These are phyloP conservation scores for Diarsia mendica DNA, from an alignment of 2,888 invertebrate species.

Conservation along the genomic window DNA sequence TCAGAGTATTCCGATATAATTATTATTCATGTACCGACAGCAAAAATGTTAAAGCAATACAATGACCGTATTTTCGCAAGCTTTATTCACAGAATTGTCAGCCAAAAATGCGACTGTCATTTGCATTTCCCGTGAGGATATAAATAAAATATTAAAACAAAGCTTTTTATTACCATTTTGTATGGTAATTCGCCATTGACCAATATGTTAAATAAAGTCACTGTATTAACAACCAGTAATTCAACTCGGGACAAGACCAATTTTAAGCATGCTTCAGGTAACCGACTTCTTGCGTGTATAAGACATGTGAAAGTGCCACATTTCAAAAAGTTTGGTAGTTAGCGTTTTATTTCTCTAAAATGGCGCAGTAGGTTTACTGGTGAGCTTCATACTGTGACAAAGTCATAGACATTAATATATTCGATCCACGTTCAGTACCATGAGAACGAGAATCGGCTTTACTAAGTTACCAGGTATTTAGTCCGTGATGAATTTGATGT, in stretches of 20 bases:
- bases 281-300: background rate
- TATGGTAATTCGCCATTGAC: constrained; percentile 52
- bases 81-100: constrained; percentile 24
- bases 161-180: constrained; percentile 45
- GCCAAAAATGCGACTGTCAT: constrained; percentile 35
- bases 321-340: background rate
- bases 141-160: constrained; percentile 39
- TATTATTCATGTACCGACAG: background rate
- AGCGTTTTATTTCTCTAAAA: background rate
- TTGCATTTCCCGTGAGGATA: constrained; percentile 44
- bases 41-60: constrained; percentile 5
- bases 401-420: constrained; percentile 28
- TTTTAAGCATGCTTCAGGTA: background rate
- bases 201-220: constrained; percentile 43
- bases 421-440: constrained; percentile 30
- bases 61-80: constrained; percentile 5
- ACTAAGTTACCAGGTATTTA: constrained; percentile 12
- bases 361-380: background rate
- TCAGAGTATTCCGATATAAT: background rate
- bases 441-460: constrained; percentile 39
- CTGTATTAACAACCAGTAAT: background rate
- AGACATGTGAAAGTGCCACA: background rate
- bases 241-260: background rate
- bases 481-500: constrained; percentile 12
- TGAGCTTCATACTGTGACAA: constrained; percentile 4